Evolutionary conservation across 1,140 invertebrate genomes (phyloP), one percentile per base, ranked within the genome.

Genomic region (Drosophila saltans): DNA sequence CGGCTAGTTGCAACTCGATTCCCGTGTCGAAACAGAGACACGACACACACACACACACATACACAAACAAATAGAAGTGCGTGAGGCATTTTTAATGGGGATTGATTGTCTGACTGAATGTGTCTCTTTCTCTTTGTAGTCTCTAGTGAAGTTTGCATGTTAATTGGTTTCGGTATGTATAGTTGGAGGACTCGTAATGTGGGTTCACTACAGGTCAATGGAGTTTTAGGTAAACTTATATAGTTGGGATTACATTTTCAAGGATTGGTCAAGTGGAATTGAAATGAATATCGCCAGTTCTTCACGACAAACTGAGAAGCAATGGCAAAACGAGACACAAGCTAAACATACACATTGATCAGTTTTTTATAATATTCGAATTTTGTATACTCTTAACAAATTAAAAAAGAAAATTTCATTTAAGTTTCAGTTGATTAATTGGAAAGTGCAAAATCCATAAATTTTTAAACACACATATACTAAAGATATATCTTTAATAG

Each of bases 81-180:
- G 81, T 85, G 81, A 66, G 82, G 40, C 66, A 71, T 69, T 65
- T 78, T 85, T 84, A 78, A 75, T 78, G 73, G 65, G 57, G 36
- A 72, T 76, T 68, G 71, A 70, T 70, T 61, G 67, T 74, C 61
- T 56, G 48, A 30, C 57, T 72, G 77, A 70, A 70, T 48, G 16
- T 52, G 21, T 26, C 45, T 52, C 24, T 16, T 16, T 16, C 16
- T 16, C 16, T 16, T 16, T 52, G 45, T 52, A 16, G 16, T 69
- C 64, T 83, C 57, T 68, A 33, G 57, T 52, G 52, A 81, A 75
- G 70, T 81, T 75, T 69, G 75, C 78, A 85, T 81, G 81, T 69
- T 86, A 86, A 85, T 85, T 86, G 71, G 68, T 64, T 72, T 67
- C 62, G 9, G 24, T 24, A 26, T 26, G 45, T 16, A 58, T 69